These are phyloP conservation scores for Anguilla obscura DNA, from an alignment of 2,797 vertebrate species.

Conservation along the genomic window DNA sequence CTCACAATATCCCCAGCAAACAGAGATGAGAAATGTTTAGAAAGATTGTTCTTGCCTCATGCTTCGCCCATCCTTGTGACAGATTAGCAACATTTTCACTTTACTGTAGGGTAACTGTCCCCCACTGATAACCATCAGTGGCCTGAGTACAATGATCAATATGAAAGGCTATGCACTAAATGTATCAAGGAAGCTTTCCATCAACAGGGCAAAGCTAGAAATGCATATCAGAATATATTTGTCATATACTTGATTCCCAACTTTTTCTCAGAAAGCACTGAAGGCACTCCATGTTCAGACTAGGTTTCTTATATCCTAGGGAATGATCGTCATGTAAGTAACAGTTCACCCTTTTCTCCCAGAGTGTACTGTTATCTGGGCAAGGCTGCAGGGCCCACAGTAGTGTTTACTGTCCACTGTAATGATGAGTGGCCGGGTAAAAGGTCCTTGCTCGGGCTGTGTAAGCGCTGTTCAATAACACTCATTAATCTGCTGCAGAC, in stretches of 20 bases:
- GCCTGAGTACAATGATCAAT: background rate
- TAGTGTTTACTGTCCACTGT: conserved; percentile 15
- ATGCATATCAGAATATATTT: background rate
- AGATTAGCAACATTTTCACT: background rate
- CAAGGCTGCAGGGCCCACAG: background rate
- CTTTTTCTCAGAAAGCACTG: background rate
- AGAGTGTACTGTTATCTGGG: background rate
- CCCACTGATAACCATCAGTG: background rate
- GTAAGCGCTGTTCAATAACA: conserved; percentile 14
- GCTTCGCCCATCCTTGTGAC: background rate
- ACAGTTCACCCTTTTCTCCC: background rate
- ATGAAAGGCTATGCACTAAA: background rate
- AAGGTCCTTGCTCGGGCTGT: background rate
- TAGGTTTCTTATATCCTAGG: background rate
- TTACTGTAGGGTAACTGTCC: background rate
- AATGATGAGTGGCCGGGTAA: conserved; percentile 12
- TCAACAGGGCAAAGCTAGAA: background rate
- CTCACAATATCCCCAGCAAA: background rate
- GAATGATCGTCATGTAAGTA: background rate
- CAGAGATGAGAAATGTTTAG: background rate
- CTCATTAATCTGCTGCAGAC: conserved; percentile 30
- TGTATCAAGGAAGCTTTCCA: background rate
- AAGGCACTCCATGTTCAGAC: background rate
- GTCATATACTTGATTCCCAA: background rate
- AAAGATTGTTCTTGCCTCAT: background rate